Conservation (phyloP, 2,888 invertebrate species). For the Pterostichus madidus region DNA sequence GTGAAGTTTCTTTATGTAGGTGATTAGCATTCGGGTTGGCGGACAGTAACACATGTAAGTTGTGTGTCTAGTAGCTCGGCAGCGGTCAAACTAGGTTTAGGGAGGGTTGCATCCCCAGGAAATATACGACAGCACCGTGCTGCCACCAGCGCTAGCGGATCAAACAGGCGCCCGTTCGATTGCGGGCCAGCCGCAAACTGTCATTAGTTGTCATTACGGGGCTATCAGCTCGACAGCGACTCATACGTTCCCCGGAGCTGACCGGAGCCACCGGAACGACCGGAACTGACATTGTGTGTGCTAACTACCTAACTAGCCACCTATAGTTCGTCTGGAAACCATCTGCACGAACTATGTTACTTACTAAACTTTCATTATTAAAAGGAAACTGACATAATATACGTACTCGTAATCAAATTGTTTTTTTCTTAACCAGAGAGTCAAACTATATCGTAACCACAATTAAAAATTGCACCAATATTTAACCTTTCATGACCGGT, state of each 20-base stretch:
- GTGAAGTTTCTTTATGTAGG: no score
- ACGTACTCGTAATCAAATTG: no score
- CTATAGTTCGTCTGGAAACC: no score
- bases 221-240: conserved; percentile 60
- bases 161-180: conserved; percentile 56
- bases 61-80: not conserved
- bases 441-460: no score
- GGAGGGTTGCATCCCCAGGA: not conserved
- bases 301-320: no score
- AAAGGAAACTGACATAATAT: no score
- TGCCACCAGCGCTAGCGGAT: not conserved
- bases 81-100: not conserved
- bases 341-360: no score
- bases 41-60: conserved; percentile 9
- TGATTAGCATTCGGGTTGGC: no score
- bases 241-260: conserved; percentile 35
- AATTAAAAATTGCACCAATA: no score
- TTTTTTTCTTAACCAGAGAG: no score
- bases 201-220: conserved; percentile 66
- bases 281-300: conserved; percentile 13
- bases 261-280: conserved; percentile 15
- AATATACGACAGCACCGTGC: conserved; percentile 15
- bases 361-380: no score
- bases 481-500: no score
- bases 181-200: conserved; percentile 60